phyloP scores from a whole-genome alignment of 1,140 invertebrate genomes.

The Zaprionus davidi region DNA sequence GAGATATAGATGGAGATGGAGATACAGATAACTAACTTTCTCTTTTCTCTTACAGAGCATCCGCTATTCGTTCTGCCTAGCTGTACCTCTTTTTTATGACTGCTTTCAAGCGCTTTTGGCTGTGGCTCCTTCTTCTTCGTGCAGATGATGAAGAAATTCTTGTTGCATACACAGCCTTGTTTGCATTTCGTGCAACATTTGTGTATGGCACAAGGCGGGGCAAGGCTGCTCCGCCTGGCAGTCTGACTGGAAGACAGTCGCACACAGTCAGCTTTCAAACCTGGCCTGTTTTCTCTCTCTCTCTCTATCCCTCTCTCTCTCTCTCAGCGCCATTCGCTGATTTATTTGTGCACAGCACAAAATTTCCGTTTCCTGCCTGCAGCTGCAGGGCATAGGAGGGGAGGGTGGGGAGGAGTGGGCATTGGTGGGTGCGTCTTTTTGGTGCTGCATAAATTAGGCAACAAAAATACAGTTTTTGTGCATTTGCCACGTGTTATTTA shows the following conservation, averaged over 20 bases:
- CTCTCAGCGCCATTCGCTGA: constrained; percentile 55
- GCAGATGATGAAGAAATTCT: constrained; percentile 63
- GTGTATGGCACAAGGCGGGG: constrained; percentile 37
- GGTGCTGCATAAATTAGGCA: constrained; percentile 78
- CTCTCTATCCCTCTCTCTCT: constrained; percentile 29
- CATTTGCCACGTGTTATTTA: constrained; percentile 80
- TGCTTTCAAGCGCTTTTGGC: constrained; percentile 39
- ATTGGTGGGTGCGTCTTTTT: constrained; percentile 40
- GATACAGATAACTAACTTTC: too few relatives aligned
- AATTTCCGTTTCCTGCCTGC: constrained; percentile 73
- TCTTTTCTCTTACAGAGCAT: neutral
- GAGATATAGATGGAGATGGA: too few relatives aligned
- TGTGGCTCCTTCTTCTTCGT: constrained; percentile 38
- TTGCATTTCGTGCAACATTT: constrained; percentile 78
- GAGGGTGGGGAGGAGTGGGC: neutral
- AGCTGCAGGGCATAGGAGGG: neutral
- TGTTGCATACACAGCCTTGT: constrained; percentile 46
- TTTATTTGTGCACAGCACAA: constrained; percentile 80
- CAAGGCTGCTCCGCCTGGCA: neutral
- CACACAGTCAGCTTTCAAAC: constrained; percentile 29
- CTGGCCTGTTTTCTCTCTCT: constrained; percentile 46
- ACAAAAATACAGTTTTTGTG: constrained; percentile 78
- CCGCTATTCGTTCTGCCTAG: neutral
- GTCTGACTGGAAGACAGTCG: constrained; percentile 1
- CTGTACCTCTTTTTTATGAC: neutral